Evolutionary conservation across 2,888 invertebrate species (phyloP).

Genomic region (Trachelus stipa): DNA sequence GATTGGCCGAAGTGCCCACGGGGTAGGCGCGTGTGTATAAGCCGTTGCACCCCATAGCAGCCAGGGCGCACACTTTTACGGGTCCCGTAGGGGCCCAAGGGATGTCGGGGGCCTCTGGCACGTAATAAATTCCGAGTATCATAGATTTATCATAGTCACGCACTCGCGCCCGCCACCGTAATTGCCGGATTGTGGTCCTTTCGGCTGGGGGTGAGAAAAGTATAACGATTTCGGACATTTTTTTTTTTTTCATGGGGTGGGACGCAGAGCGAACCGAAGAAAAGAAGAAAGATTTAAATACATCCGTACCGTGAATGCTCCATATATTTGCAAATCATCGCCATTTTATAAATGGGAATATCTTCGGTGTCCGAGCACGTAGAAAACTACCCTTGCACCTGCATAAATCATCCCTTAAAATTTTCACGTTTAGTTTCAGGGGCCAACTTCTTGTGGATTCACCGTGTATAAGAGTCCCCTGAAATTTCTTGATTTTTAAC

Average conservation of each 20-base stretch:
- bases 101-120: constrained; percentile 14
- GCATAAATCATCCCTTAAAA: not conserved
- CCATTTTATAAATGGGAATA: not conserved
- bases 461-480: too few species aligned
- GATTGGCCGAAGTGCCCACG: constrained; percentile 45
- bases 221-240: constrained; percentile 31
- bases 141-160: constrained; percentile 62
- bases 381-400: not conserved
- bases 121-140: constrained; percentile 52
- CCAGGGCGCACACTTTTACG: constrained; percentile 13
- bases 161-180: constrained; percentile 49
- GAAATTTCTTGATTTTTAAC: too few species aligned
- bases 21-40: not conserved
- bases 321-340: constrained; percentile 7
- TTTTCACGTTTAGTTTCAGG: too few species aligned
- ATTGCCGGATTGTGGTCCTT: constrained; percentile 49
- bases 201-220: constrained; percentile 23
- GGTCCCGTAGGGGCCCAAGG: not conserved
- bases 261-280: not conserved
- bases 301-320: not conserved
- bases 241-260: constrained; percentile 9
- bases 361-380: not conserved
- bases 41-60: constrained; percentile 43
- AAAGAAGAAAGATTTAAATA: not conserved
- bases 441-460: too few species aligned